phyloP scores from a whole-genome alignment of 2,797 vertebrate species.

The Myoxocephalus aenaeus region DNA sequence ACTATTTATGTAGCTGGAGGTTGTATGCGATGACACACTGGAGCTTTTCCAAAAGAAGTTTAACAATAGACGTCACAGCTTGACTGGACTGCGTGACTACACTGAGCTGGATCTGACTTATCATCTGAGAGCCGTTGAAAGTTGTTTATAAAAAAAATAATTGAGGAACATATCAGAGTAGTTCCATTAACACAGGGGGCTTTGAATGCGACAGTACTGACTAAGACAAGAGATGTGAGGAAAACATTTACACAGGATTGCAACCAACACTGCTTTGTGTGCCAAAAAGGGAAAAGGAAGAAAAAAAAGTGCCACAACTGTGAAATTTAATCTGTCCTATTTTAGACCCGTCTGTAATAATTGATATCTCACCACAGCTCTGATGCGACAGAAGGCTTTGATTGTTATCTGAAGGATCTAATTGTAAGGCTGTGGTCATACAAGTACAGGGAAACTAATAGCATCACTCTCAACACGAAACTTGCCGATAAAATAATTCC shows the following conservation, averaged over 20 bases:
- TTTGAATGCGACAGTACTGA: constrained; percentile 51
- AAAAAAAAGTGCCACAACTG: constrained; percentile 43
- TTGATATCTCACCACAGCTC: constrained; percentile 59
- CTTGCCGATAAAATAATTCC: constrained; percentile 46
- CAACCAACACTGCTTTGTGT: constrained; percentile 29
- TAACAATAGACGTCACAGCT: constrained; percentile 16
- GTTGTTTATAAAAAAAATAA: too few relatives aligned
- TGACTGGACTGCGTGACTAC: constrained; percentile 18
- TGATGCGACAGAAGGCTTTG: constrained; percentile 59
- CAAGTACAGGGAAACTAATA: constrained; percentile 59
- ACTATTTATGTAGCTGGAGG: not conserved
- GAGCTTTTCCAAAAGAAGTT: constrained; percentile 10
- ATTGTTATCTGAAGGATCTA: constrained; percentile 68
- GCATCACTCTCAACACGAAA: constrained; percentile 52
- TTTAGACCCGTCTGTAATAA: constrained; percentile 68
- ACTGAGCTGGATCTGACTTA: constrained; percentile 30
- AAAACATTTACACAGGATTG: constrained; percentile 41
- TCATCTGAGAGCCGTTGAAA: constrained; percentile 48
- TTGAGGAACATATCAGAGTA: constrained; percentile 34
- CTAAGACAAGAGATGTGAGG: constrained; percentile 40
- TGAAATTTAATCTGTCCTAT: constrained; percentile 69
- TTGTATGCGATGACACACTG: not conserved
- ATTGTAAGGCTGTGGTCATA: constrained; percentile 66
- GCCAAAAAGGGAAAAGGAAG: constrained; percentile 8
- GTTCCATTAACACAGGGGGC: constrained; percentile 6